Evolutionary conservation across 2,113 vertebrate genomes (phyloP).

Genomic region (Callaeas wilsoni): DNA sequence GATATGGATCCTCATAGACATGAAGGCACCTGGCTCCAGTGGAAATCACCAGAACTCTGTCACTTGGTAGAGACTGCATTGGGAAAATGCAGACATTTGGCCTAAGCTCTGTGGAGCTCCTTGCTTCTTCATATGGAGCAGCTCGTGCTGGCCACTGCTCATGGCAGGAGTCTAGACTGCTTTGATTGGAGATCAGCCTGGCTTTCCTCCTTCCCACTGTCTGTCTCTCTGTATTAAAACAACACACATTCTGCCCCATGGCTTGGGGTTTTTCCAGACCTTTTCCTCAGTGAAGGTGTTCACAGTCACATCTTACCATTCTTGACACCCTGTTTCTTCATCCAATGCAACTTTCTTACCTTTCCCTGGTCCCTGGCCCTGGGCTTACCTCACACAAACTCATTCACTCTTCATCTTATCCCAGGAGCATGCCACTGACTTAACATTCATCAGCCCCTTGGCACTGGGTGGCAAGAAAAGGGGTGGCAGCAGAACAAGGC

Average conservation of each 20-base stretch:
- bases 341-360: not conserved
- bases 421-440: not conserved
- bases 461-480: not conserved
- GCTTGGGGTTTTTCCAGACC: not conserved
- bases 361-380: not conserved
- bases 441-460: not conserved
- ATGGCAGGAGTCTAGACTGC: not conserved
- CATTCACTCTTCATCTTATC: not conserved
- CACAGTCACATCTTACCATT: not conserved
- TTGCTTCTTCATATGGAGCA: not conserved
- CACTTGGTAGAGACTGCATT: not conserved
- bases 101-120: not conserved
- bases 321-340: not conserved
- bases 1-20: not conserved
- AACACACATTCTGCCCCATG: not conserved
- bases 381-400: not conserved
- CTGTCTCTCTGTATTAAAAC: not conserved
- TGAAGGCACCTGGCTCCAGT: accelerated
- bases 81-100: not conserved
- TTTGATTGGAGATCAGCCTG: not conserved
- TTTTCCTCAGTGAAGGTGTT: not conserved
- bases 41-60: not conserved
- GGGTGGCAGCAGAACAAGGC: not conserved
- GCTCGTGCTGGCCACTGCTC: not conserved
- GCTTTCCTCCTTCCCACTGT: not conserved